These are phyloP conservation scores for Drosophila pandora DNA, from an alignment of 1,140 invertebrate genomes.

Conservation along the genomic window DNA sequence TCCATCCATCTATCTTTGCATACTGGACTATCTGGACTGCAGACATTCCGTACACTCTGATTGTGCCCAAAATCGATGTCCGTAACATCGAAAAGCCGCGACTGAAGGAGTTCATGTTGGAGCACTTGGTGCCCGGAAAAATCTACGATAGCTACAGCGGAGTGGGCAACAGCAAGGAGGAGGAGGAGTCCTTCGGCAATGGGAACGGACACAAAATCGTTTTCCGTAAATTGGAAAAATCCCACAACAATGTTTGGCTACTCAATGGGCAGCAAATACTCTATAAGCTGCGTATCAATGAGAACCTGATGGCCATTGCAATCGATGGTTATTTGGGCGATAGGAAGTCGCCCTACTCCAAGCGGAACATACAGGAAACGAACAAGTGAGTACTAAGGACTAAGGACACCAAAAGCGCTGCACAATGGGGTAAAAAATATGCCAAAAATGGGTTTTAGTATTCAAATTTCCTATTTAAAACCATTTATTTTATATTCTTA, in stretches of 20 bases:
- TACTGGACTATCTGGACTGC: slow-evolving; percentile 52
- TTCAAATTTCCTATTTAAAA: neutral
- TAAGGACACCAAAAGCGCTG: neutral
- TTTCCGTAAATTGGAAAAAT: slow-evolving; percentile 84
- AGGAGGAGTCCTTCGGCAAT: slow-evolving; percentile 80
- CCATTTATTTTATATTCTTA: neutral
- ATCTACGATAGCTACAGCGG: slow-evolving; percentile 84
- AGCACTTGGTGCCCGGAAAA: slow-evolving; percentile 85
- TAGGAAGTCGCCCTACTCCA: slow-evolving; percentile 81
- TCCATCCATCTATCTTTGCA: slow-evolving; percentile 9
- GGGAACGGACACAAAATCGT: slow-evolving; percentile 84
- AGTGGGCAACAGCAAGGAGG: slow-evolving; percentile 77
- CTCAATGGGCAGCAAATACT: slow-evolving; percentile 83
- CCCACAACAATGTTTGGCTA: slow-evolving; percentile 85
- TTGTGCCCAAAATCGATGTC: slow-evolving; percentile 85
- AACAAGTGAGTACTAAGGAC: slow-evolving; percentile 75
- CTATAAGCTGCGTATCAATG: slow-evolving; percentile 80
- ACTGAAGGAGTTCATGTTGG: slow-evolving; percentile 85
- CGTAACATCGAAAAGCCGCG: slow-evolving; percentile 84
- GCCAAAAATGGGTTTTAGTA: neutral
- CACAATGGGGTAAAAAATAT: slow-evolving; percentile 9
- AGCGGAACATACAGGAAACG: slow-evolving; percentile 83
- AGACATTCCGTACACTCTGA: slow-evolving; percentile 86
- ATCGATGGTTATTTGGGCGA: slow-evolving; percentile 83
- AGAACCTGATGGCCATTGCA: slow-evolving; percentile 79